These are phyloP conservation scores for Xylocampa areola DNA, from an alignment of 2,888 invertebrate genomes.

Conservation along the genomic window DNA sequence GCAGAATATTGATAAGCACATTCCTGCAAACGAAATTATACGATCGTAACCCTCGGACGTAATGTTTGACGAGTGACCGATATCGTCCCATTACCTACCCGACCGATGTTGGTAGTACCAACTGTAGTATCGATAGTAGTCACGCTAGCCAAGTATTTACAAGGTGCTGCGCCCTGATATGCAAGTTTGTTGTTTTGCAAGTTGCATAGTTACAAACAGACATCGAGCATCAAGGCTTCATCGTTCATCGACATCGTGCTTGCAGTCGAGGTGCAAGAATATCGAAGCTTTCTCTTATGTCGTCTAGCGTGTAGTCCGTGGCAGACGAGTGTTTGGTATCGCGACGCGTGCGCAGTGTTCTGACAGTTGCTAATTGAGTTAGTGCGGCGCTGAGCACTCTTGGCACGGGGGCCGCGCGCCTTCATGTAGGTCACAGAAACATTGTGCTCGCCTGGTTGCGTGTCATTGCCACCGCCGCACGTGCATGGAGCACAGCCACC, in stretches of 20 bases:
- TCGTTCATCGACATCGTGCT: background rate
- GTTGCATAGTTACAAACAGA: background rate
- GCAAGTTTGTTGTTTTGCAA: too few relatives aligned
- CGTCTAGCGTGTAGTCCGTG: background rate
- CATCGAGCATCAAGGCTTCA: background rate
- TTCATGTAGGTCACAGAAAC: conserved; percentile 67
- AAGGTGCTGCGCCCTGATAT: too few relatives aligned
- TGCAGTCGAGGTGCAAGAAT: background rate
- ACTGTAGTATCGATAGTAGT: background rate
- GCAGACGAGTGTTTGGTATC: conserved; percentile 12
- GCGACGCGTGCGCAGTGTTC: conserved; percentile 55
- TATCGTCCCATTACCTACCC: background rate
- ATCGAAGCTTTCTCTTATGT: background rate
- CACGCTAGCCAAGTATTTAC: too few relatives aligned
- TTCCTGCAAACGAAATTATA: conserved; percentile 16
- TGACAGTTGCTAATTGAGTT: conserved; percentile 70
- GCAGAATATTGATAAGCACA: conserved; percentile 55
- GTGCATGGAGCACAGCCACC: background rate
- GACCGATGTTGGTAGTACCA: background rate
- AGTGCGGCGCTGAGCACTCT: conserved; percentile 54
- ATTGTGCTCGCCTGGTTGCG: conserved; percentile 33
- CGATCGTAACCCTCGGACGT: conserved; percentile 6
- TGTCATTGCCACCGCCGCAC: conserved; percentile 59
- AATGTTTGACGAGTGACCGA: background rate
- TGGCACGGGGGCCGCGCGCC: conserved; percentile 54